Evolutionary conservation across 2,888 invertebrate species (phyloP).

Genomic region (Conomelus anceps): DNA sequence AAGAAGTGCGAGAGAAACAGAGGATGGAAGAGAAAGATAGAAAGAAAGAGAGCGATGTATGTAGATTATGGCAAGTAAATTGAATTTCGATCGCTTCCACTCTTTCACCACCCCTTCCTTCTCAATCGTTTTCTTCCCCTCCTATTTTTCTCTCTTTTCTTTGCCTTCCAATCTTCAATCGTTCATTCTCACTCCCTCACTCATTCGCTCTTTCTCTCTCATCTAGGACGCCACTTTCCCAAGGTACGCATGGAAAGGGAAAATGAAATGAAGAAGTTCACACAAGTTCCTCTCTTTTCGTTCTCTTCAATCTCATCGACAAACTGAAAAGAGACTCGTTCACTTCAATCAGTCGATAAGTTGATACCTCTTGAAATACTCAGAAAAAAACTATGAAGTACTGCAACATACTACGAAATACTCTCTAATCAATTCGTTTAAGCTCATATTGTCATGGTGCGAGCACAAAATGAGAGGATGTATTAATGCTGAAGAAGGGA

Average conservation of each 20-base stretch:
- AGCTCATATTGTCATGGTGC: too few relatives aligned
- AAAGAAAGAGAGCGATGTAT: neutral
- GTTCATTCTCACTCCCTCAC: neutral
- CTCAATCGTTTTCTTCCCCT: neutral
- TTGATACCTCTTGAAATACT: too few relatives aligned
- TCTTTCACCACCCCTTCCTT: neutral
- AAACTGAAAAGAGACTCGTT: too few relatives aligned
- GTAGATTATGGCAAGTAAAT: slow-evolving; percentile 13
- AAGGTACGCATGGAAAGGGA: neutral
- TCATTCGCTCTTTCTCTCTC: neutral
- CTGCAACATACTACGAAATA: too few relatives aligned
- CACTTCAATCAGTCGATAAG: too few relatives aligned
- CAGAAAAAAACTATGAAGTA: too few relatives aligned
- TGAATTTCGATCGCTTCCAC: slow-evolving; percentile 11
- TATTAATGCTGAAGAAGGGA: too few relatives aligned
- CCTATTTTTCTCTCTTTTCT: neutral
- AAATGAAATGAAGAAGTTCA: neutral
- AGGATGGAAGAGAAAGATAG: neutral
- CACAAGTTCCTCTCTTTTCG: neutral
- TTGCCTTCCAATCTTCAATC: neutral
- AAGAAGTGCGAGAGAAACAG: neutral
- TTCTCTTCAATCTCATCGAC: neutral
- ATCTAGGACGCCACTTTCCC: neutral
- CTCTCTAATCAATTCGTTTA: too few relatives aligned
- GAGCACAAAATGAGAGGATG: too few relatives aligned